Conservation (phyloP, 2,113 vertebrate species). For the Coreoperca whiteheadi region DNA sequence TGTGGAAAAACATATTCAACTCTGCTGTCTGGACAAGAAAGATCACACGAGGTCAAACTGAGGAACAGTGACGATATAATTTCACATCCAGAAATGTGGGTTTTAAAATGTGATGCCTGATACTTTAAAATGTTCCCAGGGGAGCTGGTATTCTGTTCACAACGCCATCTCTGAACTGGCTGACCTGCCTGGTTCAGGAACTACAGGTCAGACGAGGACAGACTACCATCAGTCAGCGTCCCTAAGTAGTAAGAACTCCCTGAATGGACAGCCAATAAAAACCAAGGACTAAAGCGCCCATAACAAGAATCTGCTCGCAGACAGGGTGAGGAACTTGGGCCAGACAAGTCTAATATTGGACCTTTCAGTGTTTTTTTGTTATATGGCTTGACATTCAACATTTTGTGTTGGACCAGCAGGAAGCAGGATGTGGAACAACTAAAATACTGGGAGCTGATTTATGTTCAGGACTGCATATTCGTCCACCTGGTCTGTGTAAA, state of each 20-base stretch:
- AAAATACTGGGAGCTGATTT: conserved; percentile 58
- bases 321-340: conserved; percentile 28
- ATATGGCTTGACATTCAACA: conserved; percentile 36
- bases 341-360: conserved; percentile 17
- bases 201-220: conserved; percentile 66
- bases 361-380: conserved; percentile 37
- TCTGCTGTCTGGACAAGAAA: conserved; percentile 48
- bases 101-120: conserved; percentile 29
- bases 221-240: conserved; percentile 38
- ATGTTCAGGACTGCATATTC: conserved; percentile 14
- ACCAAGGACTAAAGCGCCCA: conserved; percentile 7
- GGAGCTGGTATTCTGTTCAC: conserved; percentile 32
- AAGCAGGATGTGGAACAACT: conserved; percentile 66
- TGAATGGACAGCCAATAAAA: conserved; percentile 46
- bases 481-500: conserved; percentile 64
- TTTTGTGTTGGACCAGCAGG: conserved; percentile 49
- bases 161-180: conserved; percentile 30
- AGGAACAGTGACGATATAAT: conserved; percentile 33
- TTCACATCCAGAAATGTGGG: conserved; percentile 22
- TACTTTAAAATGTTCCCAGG: conserved; percentile 20
- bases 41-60: conserved; percentile 48
- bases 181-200: conserved; percentile 51
- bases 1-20: conserved; percentile 55
- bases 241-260: conserved; percentile 33
- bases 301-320: conserved; percentile 25